Base-by-base conservation (phyloP, 1,140 invertebrate species). In the Drosophila biarmipes region DNA sequence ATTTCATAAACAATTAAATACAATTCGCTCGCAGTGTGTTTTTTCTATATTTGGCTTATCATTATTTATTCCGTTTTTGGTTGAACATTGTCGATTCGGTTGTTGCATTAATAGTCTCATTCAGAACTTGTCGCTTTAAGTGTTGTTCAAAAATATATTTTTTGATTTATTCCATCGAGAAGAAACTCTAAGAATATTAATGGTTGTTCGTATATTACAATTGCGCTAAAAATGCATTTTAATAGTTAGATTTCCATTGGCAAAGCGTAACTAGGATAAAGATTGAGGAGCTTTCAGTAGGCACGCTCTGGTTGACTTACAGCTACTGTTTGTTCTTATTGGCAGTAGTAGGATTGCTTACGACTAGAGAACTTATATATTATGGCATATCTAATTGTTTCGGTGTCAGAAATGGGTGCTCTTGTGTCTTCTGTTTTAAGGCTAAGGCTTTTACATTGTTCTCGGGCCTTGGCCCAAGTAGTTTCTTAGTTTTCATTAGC, bases 241-340 rank as follows among this genome's bases (percentile, higher is more conserved):
- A 38, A 19, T 69, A 56, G 27, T 55, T 54, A 15, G 10, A n/a
- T 71, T 69, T 78, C 45, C 45, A 55, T 71, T 78, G 64, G 53
- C 74, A 78, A 78, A 78, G 75, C 75, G 63, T 78, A 56, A 69
- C 74, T 71, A 77, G 51, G 51, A 27, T 55, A 34, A 48, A 54
- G 38, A 42, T 56, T 57, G 43, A 64, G 35, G 73, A 76, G 74
- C 73, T 62, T 77, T 77, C 53, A 72, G 63, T 76, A 76, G 73
- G 73, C 73, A 53, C 73, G 64, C 62, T 77, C 54, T 68, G 35
- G 27, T 77, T 61, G 62, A 80, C 84, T 90, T 85, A 84, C 49
- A 78, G 87, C 90, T 91, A 91, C 89, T 91, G 89, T 91, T 91
- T 91, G 90, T 91, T 91, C 89, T 86, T 90, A 86, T 91, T 82